Base-by-base conservation (phyloP, 2,888 invertebrate genomes). In the Blastobasis adustella region DNA sequence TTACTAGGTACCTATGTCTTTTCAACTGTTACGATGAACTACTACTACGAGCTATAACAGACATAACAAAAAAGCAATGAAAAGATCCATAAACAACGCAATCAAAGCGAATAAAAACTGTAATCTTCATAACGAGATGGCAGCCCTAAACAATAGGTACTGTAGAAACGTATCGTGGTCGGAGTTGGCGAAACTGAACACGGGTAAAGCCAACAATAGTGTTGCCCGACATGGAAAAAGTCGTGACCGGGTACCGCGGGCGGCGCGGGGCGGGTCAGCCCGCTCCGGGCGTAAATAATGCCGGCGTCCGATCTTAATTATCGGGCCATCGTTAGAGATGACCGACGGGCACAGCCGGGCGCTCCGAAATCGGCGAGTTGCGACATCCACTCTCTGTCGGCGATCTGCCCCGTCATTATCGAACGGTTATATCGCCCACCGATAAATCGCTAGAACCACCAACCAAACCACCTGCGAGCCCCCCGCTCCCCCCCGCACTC, bases 311-410 rank as follows among this genome's bases (percentile, higher is more conserved):
- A 85, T 84, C 85, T 86, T 87, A 87, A 87, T 86, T 87, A 87
- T 86, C 86, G 80, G 74, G 75, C 81, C 78, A 87, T 87, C 86
- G 83, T 84, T 84, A 84, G 84, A 83, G 80, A 84, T 83, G 82
- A 84, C 82, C 83, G 81, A 80, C 78, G 79, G 81, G 73, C 75
- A 73, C 49, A 43, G 37, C 23, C 23, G 53, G 61, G 59, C 59
- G 59, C 69, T 70, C 81, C 80, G 76, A 82, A 84, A 82, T 81
- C 82, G 73, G 81, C 79, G 76, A 67, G 71, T 82, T 81, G 82
- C 83, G 82, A 82, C 83, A 82, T 71, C 70, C 73, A 65, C 64
- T 56, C 69, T 69, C 71, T 69, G 73, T 68, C 71, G 67, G 72
- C 63, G 58, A 60, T 65, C 61, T 69, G 69, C 65, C 63, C 68